Evolutionary conservation across 2,888 invertebrate genomes (phyloP).

Genomic region (Hoplodrina blanda): DNA sequence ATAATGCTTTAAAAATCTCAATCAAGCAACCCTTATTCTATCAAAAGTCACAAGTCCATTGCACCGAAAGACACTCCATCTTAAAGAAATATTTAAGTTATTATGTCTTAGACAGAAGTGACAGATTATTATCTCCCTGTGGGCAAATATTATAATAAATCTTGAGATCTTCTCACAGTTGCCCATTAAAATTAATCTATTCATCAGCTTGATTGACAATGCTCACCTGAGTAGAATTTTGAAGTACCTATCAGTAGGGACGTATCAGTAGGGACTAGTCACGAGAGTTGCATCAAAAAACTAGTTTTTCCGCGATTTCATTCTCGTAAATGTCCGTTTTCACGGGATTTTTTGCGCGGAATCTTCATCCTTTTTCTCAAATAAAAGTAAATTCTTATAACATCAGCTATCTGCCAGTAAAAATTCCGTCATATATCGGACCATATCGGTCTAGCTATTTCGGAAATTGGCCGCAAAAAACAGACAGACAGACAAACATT

Average conservation of each 20-base stretch:
- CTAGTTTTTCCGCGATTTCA: background rate
- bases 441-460: no score
- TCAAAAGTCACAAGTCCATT: slow-evolving; percentile 24
- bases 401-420: no score
- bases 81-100: slow-evolving; percentile 3
- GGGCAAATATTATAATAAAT: slow-evolving; percentile 17
- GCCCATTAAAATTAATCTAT: slow-evolving; percentile 20
- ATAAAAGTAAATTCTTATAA: no score
- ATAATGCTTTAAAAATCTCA: no score
- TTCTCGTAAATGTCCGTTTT: no score
- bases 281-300: background rate
- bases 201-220: slow-evolving; percentile 35
- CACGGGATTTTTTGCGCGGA: no score
- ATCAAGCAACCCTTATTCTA: background rate
- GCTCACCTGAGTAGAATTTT: slow-evolving; percentile 7
- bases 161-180: slow-evolving; percentile 11
- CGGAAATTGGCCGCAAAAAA: no score
- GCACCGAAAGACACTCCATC: slow-evolving; percentile 11
- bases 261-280: background rate
- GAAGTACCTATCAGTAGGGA: background rate
- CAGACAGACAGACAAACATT: no score
- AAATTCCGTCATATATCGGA: no score
- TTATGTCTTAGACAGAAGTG: slow-evolving; percentile 15
- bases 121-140: slow-evolving; percentile 25
- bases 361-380: no score